Base-by-base conservation (phyloP, 2,888 invertebrate species). In the Megamerina dolium region DNA sequence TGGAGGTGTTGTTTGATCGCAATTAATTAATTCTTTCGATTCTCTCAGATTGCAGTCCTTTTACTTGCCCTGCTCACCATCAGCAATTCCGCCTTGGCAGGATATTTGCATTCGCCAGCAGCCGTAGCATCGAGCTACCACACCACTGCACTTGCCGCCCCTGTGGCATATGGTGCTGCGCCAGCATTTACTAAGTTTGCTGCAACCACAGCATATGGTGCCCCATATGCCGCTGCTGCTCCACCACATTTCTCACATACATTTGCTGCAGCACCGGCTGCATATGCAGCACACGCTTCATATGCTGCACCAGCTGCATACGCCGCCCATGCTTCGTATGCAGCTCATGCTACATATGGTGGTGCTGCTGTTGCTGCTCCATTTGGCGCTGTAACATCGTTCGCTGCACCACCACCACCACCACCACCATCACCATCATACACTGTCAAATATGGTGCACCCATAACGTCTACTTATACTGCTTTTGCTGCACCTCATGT, bases 321-420 rank as follows among this genome's bases (percentile, higher is more conserved):
- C 12, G 31, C 41, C 8, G 10, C 16, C 0, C 23, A 27, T 4
- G n/a, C 33, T 23, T 20, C 21, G 12, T 37, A 34, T 1, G 36
- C 44, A 19, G 41, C 39, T 23, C 31, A 46, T 19, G 46, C 41
- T 38, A 35, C 43, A 37, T 52, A 48, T 37, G 54, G 45, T 10
- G n/a, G 13, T 8, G 10, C 29, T 14, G 29, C 34, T 17, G 33
- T 34, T 14, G 41, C 19, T 30, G 18, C 32, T 27, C 38, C 30
- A 19, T 18, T 30, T 6, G 20, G 18, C 8, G 38, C 30, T n/a
- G 19, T 21, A 20, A 16, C 21, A 20, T 9, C 34, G n/a, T 14
- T 18, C 17, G 34, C 34, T 14, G 10, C 34, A 12, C 16, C 31
- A 14, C 16, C 13, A 2, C 23, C 26, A 13, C 17, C 35, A 8